These are phyloP conservation scores for Falcaria lacertinaria DNA, from an alignment of 2,888 invertebrate species.

Conservation along the genomic window DNA sequence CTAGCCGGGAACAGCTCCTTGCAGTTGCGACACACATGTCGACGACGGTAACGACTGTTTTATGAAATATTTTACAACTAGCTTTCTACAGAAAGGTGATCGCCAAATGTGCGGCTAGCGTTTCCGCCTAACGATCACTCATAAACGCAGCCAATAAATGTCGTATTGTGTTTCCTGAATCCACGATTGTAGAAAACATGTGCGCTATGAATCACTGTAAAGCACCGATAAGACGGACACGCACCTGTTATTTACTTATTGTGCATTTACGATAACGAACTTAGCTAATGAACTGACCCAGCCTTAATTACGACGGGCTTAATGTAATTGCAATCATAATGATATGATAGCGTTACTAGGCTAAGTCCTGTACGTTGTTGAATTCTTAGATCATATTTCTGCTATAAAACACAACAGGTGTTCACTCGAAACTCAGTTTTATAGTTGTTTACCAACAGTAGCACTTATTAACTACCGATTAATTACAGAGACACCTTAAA, in stretches of 20 bases:
- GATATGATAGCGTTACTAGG: neutral
- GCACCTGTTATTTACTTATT: neutral
- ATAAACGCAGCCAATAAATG: conserved; percentile 22
- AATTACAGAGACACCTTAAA: too few relatives aligned
- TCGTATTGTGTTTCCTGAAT: conserved; percentile 41
- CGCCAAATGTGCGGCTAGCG: conserved; percentile 47
- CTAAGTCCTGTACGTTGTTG: too few relatives aligned
- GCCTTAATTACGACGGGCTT: neutral
- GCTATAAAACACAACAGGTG: neutral
- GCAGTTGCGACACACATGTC: conserved; percentile 57
- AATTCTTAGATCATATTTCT: neutral
- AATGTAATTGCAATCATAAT: neutral
- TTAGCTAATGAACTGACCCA: neutral
- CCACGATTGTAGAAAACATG: conserved; percentile 17
- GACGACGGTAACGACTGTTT: conserved; percentile 53
- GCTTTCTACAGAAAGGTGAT: conserved; percentile 72
- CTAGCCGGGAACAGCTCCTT: conserved; percentile 42
- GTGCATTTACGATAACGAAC: neutral
- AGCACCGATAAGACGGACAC: neutral
- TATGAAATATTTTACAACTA: conserved; percentile 70
- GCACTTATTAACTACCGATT: too few relatives aligned
- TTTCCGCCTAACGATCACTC: conserved; percentile 43
- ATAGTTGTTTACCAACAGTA: too few relatives aligned
- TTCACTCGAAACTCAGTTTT: too few relatives aligned
- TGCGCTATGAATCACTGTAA: neutral